These are phyloP conservation scores for Ceratina calcarata DNA, from an alignment of 1,140 invertebrate species.

Conservation along the genomic window DNA sequence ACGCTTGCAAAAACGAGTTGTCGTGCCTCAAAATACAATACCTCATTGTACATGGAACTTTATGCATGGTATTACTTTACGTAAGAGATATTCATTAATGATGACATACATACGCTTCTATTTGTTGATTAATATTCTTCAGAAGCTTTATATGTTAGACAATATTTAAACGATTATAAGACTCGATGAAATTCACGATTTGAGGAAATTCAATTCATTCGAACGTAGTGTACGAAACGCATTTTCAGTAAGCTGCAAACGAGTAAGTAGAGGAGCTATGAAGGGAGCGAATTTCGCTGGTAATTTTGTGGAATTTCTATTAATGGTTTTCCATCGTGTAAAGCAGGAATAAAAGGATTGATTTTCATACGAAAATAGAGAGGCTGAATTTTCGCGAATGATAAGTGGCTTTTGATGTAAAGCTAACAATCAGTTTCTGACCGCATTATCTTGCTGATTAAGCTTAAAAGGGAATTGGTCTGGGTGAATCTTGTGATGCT, in stretches of 20 bases:
- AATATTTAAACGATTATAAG: not conserved
- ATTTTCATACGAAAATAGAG: slow-evolving; percentile 14
- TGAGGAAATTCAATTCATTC: slow-evolving; percentile 6
- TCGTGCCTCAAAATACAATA: slow-evolving; percentile 2
- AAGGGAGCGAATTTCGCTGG: slow-evolving; percentile 1
- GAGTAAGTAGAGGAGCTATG: not conserved
- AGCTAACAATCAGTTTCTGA: slow-evolving; percentile 12
- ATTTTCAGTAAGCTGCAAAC: not conserved
- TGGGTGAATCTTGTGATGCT: not conserved
- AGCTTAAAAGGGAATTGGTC: not conserved
- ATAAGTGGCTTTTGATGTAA: slow-evolving; percentile 20
- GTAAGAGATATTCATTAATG: no score
- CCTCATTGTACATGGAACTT: no score
- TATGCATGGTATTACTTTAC: no score
- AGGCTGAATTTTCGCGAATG: slow-evolving; percentile 11
- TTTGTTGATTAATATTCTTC: no score
- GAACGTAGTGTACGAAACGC: not conserved
- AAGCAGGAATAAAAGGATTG: slow-evolving; percentile 2
- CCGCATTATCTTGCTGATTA: slow-evolving; percentile 1
- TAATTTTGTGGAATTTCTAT: slow-evolving; percentile 7
- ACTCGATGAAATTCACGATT: not conserved
- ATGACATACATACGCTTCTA: no score
- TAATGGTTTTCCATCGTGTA: not conserved
- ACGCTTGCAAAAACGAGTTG: not conserved
- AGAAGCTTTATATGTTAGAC: no score